Evolutionary conservation across 2,113 vertebrate species (phyloP).

Genomic region (Pristiophorus japonicus): DNA sequence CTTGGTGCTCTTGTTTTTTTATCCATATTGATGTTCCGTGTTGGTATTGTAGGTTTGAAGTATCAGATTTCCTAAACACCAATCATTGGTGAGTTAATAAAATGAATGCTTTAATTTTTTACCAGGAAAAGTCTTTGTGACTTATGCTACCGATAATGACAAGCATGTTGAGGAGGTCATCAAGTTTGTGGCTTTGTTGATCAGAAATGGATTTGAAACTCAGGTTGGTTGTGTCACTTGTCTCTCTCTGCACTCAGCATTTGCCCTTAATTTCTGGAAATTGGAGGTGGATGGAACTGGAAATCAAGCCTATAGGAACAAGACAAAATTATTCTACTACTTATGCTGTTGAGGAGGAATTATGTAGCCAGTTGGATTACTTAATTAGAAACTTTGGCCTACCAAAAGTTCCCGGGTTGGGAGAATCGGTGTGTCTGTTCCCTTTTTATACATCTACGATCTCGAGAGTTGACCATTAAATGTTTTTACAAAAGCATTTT

Average conservation of each 20-base stretch:
- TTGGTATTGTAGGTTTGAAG: no score
- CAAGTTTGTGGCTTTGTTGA: conserved; percentile 65
- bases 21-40: background rate
- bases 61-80: background rate
- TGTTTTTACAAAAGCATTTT: background rate
- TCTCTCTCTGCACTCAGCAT: background rate
- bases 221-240: conserved; percentile 49
- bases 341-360: background rate
- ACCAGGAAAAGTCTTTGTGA: conserved; percentile 65
- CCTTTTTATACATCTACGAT: background rate
- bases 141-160: conserved; percentile 64
- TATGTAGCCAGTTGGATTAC: background rate
- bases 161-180: conserved; percentile 67
- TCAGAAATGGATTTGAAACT: conserved; percentile 66
- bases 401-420: background rate
- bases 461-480: background rate
- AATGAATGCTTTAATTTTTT: background rate
- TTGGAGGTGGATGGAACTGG: background rate
- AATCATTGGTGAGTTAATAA: background rate
- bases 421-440: background rate
- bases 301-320: background rate
- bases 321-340: background rate
- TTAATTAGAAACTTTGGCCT: background rate
- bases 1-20: background rate
- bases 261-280: background rate